Evolutionary conservation across 2,113 vertebrate species (phyloP).

Genomic region (Rhabdomys dilectus): DNA sequence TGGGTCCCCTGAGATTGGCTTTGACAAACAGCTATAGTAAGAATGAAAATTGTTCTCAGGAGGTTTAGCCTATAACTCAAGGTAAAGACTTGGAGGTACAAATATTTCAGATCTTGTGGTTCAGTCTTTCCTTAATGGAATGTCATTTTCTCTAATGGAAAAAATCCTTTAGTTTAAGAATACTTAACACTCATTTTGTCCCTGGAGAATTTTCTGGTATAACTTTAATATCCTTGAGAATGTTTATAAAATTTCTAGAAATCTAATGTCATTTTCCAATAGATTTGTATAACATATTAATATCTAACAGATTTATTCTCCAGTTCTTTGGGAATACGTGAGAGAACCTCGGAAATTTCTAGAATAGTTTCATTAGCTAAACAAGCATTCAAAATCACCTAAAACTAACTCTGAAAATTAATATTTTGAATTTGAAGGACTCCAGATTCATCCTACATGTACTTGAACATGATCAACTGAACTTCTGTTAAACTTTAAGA

Average conservation of each 20-base stretch:
- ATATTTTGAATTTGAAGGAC: constrained; percentile 36
- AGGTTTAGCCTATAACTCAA: constrained; percentile 60
- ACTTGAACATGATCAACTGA: constrained; percentile 3
- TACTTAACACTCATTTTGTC: constrained; percentile 40
- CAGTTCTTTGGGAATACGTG: constrained; percentile 45
- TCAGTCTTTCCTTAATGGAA: constrained; percentile 63
- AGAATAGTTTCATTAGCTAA: constrained; percentile 61
- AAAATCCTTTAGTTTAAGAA: constrained; percentile 62
- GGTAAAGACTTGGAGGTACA: neutral
- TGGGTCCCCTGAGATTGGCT: neutral
- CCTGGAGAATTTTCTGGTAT: constrained; percentile 43
- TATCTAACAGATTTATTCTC: constrained; percentile 49
- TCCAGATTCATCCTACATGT: neutral
- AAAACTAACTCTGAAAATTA: constrained; percentile 47
- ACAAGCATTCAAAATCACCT: constrained; percentile 44
- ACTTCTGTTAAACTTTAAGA: constrained; percentile 65
- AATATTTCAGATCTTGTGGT: constrained; percentile 51
- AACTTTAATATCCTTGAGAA: constrained; percentile 70
- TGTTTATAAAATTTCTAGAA: constrained; percentile 70
- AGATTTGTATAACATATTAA: constrained; percentile 49
- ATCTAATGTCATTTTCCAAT: constrained; percentile 46
- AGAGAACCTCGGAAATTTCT: constrained; percentile 34
- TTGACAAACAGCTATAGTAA: constrained; percentile 68
- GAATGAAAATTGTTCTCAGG: constrained; percentile 62
- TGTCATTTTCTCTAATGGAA: constrained; percentile 56